Evolutionary conservation across 2,888 invertebrate genomes (phyloP), one percentile per base, ranked within the genome.

Genomic region (Drosophila tripunctata): DNA sequence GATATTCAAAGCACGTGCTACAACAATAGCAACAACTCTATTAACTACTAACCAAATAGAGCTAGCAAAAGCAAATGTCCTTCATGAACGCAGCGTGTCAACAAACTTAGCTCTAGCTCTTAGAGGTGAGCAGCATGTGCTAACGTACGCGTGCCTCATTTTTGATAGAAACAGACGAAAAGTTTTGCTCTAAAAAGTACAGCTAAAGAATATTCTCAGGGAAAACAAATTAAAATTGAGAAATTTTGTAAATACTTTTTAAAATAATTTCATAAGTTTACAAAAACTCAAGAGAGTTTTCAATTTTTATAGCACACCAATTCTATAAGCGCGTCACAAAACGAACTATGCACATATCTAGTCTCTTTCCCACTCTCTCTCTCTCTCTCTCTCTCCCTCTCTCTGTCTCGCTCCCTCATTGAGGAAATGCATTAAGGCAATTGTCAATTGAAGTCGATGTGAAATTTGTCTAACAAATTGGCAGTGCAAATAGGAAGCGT

Each of bases 1-100:
- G 27, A 0, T 15, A 48, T 56, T 40, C 72, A 35, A 12, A 24
- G 68, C 72, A 74, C 68, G 74, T 67, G 57, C 48, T 36, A 10
- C 66, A 60, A 14, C 40, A 41, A 31, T 35, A 19, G 8, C 22
- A 43, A 8, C 35, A 44, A 43, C 36, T n/a, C n/a, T n/a, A n/a
- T n/a, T n/a, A 35, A 22, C 24, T 50, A 50, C 58, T 48, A 30
- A 36, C 40, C 45, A 41, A 47, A 56, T 48, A 36, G 36, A 36
- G 55, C 47, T 36, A 21, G 21, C 44, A 52, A 52, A 15, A 21
- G 21, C 44, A 52, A 52, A 15, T 74, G 74, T 68, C 75, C 72
- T 74, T 72, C 69, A 43, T 36, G 1, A 35, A 19, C 22, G n/a
- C 44, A 17, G 30, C 51, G n/a, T n/a, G 38, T 8, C 12, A 35